Base-by-base conservation (phyloP, 2,113 vertebrate species). In the Cyanoramphus novaezelandiae region DNA sequence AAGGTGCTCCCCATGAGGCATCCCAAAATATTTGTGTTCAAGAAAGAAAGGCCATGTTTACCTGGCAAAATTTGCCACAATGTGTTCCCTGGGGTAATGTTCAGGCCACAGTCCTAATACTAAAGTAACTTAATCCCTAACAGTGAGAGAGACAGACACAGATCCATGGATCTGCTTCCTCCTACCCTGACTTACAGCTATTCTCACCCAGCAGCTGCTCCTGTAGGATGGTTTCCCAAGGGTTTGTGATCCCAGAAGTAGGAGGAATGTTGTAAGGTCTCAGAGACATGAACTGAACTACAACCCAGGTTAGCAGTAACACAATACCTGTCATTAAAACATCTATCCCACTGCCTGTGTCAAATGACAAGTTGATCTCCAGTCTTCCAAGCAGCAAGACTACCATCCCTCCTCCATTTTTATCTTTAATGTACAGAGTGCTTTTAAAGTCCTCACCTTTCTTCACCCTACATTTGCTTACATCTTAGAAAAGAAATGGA, bases 61-160 rank as follows among this genome's bases (percentile, higher is more conserved):
- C 17, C 29, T 21, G 19, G 28, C 7, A 78, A 64, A 82, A 84
- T 64, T 39, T 78, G 49, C 12, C 7, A 52, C 13, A 81, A 8
- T 23, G 18, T 7, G 3, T 47, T 62, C 79, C 21, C 39, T 69
- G 11, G 37, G 12, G 6, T 71, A 43, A 75, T 7, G 9, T 52
- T 86, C 59, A 70, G 47, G 14, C 24, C 18, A 13, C 23, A 68
- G 12, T 7, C 23, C 28, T 68, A 75, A 90, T 82, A 79, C 23
- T 15, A 87, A 62, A 78, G 7, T 29, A 21, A 44, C 57, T 59
- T 67, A 59, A 53, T 17, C 92, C 17, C 43, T 39, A 79, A 52
- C 13, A 50, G 53, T 46, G 72, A 12, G 0, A n/a, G 28, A 68
- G 17, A 55, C 4, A 3, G 74, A 55, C 0, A 1, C 6, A 68